Percentiles rank a stretch among this genome's conserved stretches.
Conservation (phyloP, 2,113 vertebrate genomes). For the Crotalus viridis region DNA sequence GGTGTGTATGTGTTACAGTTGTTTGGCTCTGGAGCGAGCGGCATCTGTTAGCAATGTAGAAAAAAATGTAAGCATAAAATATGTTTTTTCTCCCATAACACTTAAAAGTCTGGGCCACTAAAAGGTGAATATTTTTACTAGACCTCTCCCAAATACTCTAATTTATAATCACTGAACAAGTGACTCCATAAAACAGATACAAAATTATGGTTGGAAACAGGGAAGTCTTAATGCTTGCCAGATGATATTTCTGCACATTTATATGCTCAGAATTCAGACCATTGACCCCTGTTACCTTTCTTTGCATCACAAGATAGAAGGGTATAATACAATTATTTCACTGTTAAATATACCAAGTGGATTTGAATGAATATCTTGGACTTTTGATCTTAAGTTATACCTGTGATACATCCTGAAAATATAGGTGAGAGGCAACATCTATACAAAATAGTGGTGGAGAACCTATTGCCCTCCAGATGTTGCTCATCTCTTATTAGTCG, state of each 20-base stretch:
- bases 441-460: background rate
- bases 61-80: constrained; percentile 46
- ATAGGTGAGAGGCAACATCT: background rate
- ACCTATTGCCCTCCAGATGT: background rate
- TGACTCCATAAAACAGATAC: constrained; percentile 32
- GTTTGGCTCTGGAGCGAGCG: constrained; percentile 45
- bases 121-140: constrained; percentile 59
- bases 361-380: constrained; percentile 29
- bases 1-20: background rate
- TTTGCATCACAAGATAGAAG: constrained; percentile 27
- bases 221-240: constrained; percentile 62
- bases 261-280: constrained; percentile 35
- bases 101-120: constrained; percentile 63
- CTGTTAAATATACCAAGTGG: background rate
- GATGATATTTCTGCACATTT: constrained; percentile 59
- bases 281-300: constrained; percentile 46
- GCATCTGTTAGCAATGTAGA: constrained; percentile 73
- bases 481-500: background rate
- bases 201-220: constrained; percentile 55
- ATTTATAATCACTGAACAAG: constrained; percentile 63
- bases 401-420: constrained; percentile 30
- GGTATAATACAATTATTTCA: constrained; percentile 42
- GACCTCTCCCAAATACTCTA: constrained; percentile 53
- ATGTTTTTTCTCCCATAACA: constrained; percentile 64
- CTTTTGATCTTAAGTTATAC: background rate